Evolutionary conservation across 1,140 invertebrate genomes (phyloP), one percentile per base, ranked within the genome.

Genomic region (Belonocnema kinseyi): DNA sequence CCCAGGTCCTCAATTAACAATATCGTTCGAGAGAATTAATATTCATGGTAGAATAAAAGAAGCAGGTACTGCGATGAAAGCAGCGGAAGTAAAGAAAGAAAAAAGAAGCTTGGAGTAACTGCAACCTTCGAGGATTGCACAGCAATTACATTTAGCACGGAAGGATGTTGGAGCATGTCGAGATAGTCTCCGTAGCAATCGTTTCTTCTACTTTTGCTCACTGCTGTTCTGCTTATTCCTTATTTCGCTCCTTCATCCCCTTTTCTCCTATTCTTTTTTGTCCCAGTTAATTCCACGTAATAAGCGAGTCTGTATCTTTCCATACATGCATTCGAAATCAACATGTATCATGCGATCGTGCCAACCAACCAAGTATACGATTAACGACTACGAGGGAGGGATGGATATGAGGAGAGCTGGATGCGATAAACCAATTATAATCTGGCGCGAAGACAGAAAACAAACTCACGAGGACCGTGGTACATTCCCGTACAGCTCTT

Each of bases 361-460:
- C 33, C 70, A 50, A 50, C 33, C 70, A 50, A 50, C 70, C 70
- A 50, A 50, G 50, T 72, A 46, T 72, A 50, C 70, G 70, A 72
- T 72, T 72, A 72, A 72, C 33, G 33, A 50, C 50, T 21, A 72
- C 33, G 70, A 50, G 70, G n/a, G 40, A 46, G 10, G 10, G 40
- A 46, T 10, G 10, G 33, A 33, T 72, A 50, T 50, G 70, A 72
- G 70, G 70, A 33, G 19, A n/a, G 70, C 50, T 17, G 33, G 50
- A n/a, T n/a, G 66, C 54, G 74, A 75, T 80, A 78, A 80, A 77
- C 77, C 74, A 72, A 82, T 82, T 80, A 78, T 77, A 82, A 78
- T 26, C 52, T 77, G 58, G 74, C 71, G 76, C 46, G 40, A 17
- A 70, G 75, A 80, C 77, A 79, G 80, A 58, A 21, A 50, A 66